phyloP scores from a whole-genome alignment of 1,140 invertebrate species.

The Sycophaga agraensis region DNA sequence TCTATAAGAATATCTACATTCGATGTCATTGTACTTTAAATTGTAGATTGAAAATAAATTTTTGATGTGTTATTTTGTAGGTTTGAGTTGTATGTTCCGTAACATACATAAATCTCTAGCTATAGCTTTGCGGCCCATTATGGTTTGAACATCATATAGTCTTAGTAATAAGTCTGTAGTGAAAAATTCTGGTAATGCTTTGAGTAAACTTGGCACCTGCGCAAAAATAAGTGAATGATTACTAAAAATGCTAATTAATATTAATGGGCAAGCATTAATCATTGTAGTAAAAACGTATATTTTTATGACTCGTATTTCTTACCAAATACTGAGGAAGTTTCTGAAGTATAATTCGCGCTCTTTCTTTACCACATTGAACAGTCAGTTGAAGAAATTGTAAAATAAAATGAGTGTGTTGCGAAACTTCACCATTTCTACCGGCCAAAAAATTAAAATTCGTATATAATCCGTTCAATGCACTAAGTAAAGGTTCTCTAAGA shows the following conservation, averaged over 20 bases:
- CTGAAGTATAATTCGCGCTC: conserved; percentile 73
- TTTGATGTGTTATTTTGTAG: conserved; percentile 37
- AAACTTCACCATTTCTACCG: conserved; percentile 73
- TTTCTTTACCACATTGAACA: conserved; percentile 77
- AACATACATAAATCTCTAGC: conserved; percentile 80
- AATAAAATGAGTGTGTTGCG: conserved; percentile 84
- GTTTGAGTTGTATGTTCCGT: conserved; percentile 71
- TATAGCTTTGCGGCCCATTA: conserved; percentile 73
- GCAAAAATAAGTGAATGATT: neutral
- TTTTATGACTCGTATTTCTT: conserved; percentile 1
- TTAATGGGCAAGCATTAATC: too few relatives aligned
- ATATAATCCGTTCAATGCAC: conserved; percentile 67
- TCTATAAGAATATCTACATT: conserved; percentile 26
- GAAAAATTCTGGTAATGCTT: conserved; percentile 75
- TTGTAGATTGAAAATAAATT: conserved; percentile 1
- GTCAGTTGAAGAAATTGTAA: conserved; percentile 79
- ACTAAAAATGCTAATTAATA: too few relatives aligned
- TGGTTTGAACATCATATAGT: conserved; percentile 75
- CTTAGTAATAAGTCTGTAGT: conserved; percentile 71
- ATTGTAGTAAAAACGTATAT: neutral
- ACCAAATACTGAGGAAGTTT: conserved; percentile 77
- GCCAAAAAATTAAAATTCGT: conserved; percentile 73
- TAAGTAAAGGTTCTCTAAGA: conserved; percentile 66
- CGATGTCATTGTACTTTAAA: neutral
- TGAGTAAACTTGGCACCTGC: conserved; percentile 73